A percentile compares a stretch with the other conserved stretches of the same genome.
These are phyloP conservation scores for Machaerirhynchus nigripectus DNA, from an alignment of 2,113 vertebrate species.

Conservation along the genomic window DNA sequence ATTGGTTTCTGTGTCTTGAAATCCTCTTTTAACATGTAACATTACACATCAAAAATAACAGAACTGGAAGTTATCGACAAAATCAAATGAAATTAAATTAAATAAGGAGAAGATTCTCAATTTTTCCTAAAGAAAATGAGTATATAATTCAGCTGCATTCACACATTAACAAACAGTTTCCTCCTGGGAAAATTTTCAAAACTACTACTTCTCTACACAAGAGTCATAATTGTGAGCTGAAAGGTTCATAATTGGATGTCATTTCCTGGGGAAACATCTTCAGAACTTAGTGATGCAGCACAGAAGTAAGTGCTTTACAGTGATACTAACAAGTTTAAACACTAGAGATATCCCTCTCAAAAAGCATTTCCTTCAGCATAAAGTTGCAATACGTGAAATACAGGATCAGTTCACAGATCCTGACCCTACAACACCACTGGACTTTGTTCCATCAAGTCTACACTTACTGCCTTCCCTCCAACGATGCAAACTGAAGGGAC, in stretches of 20 bases:
- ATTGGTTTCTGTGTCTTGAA: background rate
- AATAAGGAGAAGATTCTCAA: background rate
- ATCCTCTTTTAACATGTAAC: background rate
- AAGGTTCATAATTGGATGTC: background rate
- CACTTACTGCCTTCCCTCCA: background rate
- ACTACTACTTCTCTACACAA: background rate
- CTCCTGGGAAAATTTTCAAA: background rate
- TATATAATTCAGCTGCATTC: background rate
- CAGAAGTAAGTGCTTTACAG: background rate
- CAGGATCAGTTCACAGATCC: background rate
- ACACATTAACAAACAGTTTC: background rate
- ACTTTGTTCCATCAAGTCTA: background rate
- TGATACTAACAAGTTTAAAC: background rate
- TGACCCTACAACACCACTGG: background rate
- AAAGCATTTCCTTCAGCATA: background rate
- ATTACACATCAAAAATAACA: background rate
- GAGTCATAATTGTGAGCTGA: background rate
- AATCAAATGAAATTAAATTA: background rate
- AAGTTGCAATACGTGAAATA: background rate
- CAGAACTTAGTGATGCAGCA: background rate
- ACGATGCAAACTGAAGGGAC: fast-evolving
- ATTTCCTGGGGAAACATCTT: background rate
- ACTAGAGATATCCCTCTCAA: background rate
- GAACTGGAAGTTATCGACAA: background rate
- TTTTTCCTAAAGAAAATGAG: background rate